Conservation (phyloP, 1,140 invertebrate species). For the Trichogramma pretiosum region DNA sequence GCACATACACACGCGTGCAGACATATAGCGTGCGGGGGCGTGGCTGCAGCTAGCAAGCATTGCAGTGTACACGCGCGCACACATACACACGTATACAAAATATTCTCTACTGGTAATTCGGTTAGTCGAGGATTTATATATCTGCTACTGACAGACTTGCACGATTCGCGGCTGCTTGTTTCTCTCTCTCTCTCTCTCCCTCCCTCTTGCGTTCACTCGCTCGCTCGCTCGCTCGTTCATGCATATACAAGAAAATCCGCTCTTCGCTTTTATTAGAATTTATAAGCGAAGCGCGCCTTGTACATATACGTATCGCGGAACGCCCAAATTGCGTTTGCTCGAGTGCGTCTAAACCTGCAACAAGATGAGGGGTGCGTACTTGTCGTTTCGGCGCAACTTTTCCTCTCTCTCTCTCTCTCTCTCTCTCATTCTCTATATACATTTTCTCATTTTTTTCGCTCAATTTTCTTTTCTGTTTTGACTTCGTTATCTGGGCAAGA, state of each 20-base stretch:
- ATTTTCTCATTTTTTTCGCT: too few species aligned
- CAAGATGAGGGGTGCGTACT: too few species aligned
- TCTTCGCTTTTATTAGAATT: constrained; percentile 28
- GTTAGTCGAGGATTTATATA: constrained; percentile 34
- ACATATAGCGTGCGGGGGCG: not conserved
- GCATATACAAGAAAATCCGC: too few species aligned
- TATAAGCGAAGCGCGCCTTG: constrained; percentile 26
- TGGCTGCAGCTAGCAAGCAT: not conserved
- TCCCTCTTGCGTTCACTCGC: not conserved
- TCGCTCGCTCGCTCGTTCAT: not conserved
- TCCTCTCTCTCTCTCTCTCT: too few species aligned
- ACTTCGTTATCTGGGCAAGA: too few species aligned
- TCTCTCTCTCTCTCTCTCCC: not conserved
- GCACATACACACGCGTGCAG: not conserved
- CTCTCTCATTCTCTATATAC: too few species aligned
- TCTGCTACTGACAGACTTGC: constrained; percentile 13
- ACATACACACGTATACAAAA: too few species aligned
- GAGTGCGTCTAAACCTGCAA: not conserved
- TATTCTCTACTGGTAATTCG: too few species aligned
- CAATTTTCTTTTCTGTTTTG: too few species aligned
- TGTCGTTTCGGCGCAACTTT: too few species aligned
- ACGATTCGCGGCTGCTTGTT: not conserved
- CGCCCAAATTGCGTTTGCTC: constrained; percentile 27
- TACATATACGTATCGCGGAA: constrained; percentile 30
- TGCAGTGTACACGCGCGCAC: not conserved